phyloP scores from a whole-genome alignment of 1,140 invertebrate species.

The Holcopasites calliopsidis region DNA sequence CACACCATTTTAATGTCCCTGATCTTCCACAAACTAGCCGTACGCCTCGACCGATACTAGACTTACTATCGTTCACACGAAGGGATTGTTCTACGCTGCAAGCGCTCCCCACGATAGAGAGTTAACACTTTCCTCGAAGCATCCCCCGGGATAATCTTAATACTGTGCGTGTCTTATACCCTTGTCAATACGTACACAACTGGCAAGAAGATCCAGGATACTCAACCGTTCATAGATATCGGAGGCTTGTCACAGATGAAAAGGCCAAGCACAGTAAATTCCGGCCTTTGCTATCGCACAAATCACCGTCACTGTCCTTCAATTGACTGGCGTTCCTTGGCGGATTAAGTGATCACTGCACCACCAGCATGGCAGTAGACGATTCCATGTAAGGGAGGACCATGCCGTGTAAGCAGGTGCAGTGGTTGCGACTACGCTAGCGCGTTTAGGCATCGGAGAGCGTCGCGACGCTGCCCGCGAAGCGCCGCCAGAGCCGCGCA shows the following conservation, averaged over 20 bases:
- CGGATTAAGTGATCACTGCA: conserved; percentile 8
- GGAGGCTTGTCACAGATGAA: not conserved
- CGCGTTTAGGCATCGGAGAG: conserved; percentile 17
- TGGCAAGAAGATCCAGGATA: not conserved
- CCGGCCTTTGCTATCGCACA: no score
- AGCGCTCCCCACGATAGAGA: not conserved
- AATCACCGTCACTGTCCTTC: not conserved
- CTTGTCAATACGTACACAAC: conserved; percentile 21
- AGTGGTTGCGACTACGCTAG: conserved; percentile 40
- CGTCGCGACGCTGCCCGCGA: conserved; percentile 20
- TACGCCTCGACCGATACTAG: no score
- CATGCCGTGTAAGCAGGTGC: conserved; percentile 3
- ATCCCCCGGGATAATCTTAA: not conserved
- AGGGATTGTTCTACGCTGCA: not conserved
- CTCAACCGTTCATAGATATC: not conserved
- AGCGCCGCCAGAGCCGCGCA: conserved; percentile 46
- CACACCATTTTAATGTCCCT: not conserved
- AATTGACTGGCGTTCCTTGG: not conserved
- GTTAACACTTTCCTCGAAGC: no score
- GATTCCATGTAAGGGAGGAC: conserved; percentile 30
- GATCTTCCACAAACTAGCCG: not conserved
- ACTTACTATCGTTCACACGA: not conserved
- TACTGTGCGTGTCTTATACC: not conserved
- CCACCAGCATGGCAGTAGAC: conserved; percentile 36
- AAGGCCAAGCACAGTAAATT: not conserved